Evolutionary conservation across 2,797 vertebrate species (phyloP), one percentile per base, ranked within the genome.

Genomic region (Agapornis canus): DNA sequence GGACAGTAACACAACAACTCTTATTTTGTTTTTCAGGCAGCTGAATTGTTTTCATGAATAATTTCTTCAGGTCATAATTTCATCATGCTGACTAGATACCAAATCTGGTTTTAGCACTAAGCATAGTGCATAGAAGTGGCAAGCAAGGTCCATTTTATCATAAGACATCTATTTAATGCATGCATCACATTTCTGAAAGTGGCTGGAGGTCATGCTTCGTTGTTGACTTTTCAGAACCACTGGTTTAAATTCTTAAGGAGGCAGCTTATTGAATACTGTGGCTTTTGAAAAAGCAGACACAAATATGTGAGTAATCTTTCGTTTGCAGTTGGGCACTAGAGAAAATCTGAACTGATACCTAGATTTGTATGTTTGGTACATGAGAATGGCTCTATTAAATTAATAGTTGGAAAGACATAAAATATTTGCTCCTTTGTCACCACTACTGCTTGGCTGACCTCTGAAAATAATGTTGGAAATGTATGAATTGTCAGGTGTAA

Each of bases 401-500:
- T 95, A 80, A 82, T 60, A 63, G 18, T 61, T 72, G 54, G 61
- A 43, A 91, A 83, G 70, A 66, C 12, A 51, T 49, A 18, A 80
- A 72, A 5, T 47, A 1, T 80, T 57, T 26, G 29, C 22, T 92
- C 39, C 59, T n/a, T 7, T 40, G 11, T 91, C 88, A 45, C 14
- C 6, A 25, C n/a, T 88, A 57, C 15, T 27, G 23, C 47, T 92
- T 68, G 37, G 63, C 14, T 95, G 43, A 54, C 25, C 48, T 89
- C 65, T 84, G 66, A 52, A 81, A 92, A 93, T 59, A 29, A 31
- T 95, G 63, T 92, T 87, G 52, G 18, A 54, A 93, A 92, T 20
- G 5, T 91, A 60, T 52, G n/a, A 94, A 39, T 94, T 92, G 17
- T 79, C 52, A 94, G 68, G 31, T 15, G 23, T 63, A 89, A 66